Percentiles rank a stretch among this genome's conserved stretches.
Evolutionary conservation across 2,888 invertebrate genomes (phyloP).

Genomic region (Dolomedes plantarius): DNA sequence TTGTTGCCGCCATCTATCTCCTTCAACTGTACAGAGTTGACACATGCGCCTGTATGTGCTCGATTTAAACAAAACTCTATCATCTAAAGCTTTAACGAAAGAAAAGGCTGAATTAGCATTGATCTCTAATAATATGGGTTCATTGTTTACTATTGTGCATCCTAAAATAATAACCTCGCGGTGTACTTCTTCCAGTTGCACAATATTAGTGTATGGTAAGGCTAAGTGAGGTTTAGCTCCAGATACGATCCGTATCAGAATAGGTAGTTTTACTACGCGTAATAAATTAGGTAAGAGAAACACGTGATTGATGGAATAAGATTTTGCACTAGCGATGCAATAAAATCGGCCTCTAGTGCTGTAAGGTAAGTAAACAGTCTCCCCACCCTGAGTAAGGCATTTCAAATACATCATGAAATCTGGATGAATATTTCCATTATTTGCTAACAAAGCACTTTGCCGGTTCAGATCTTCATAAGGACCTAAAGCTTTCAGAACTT

Average conservation of each 20-base stretch:
- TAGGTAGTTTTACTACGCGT: slow-evolving; percentile 28
- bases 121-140: slow-evolving; percentile 55
- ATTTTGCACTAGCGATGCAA: slow-evolving; percentile 46
- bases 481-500: slow-evolving; percentile 43
- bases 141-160: slow-evolving; percentile 49
- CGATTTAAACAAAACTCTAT: slow-evolving; percentile 17
- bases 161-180: slow-evolving; percentile 56
- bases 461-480: slow-evolving; percentile 55
- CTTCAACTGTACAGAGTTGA: slow-evolving; percentile 52
- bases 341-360: slow-evolving; percentile 59
- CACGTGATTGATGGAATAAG: slow-evolving; percentile 57
- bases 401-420: slow-evolving; percentile 65
- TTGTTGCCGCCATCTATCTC: slow-evolving; percentile 63
- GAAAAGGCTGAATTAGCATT: slow-evolving; percentile 57
- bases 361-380: slow-evolving; percentile 53
- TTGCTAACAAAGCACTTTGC: slow-evolving; percentile 11
- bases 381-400: slow-evolving; percentile 53
- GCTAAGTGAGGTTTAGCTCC: slow-evolving; percentile 44
- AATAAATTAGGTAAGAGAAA: slow-evolving; percentile 57
- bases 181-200: slow-evolving; percentile 50
- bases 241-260: slow-evolving; percentile 44
- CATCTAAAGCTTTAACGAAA: slow-evolving; percentile 32
- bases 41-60: slow-evolving; percentile 38
- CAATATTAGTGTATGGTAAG: slow-evolving; percentile 44
- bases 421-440: slow-evolving; percentile 33